Conservation (phyloP, 2,797 vertebrate species). For the Taeniopygia guttata region DNA sequence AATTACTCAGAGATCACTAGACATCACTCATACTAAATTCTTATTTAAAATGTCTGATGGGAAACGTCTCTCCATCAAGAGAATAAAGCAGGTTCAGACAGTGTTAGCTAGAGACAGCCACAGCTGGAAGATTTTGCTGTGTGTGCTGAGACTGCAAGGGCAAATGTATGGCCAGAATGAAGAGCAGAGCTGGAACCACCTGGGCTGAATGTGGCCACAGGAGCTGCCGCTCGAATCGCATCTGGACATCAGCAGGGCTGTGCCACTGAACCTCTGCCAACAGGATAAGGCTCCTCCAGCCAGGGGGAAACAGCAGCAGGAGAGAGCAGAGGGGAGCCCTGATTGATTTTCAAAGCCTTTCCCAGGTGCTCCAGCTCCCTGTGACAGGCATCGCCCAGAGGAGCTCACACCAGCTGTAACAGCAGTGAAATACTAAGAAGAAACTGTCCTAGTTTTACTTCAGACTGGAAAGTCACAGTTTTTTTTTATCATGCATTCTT, state of each 20-base stretch:
- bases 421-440: neutral
- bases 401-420: neutral
- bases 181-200: neutral
- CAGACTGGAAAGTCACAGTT: neutral
- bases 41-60: neutral
- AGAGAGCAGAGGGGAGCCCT: neutral
- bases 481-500: neutral
- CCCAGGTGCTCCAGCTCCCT: neutral
- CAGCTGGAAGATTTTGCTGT: neutral
- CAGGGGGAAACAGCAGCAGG: rapidly evolving
- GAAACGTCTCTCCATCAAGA: neutral
- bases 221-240: rapidly evolving
- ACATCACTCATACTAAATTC: neutral
- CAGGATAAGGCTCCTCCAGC: neutral
- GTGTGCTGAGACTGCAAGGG: neutral
- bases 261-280: neutral
- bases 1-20: neutral
- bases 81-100: neutral
- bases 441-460: neutral
- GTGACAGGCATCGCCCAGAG: neutral
- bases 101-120: rapidly evolving
- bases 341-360: neutral
- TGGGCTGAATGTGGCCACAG: neutral
- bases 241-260: neutral
- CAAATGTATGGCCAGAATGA: neutral